phyloP scores from a whole-genome alignment of 2,797 vertebrate species.

The Tinamus major region DNA sequence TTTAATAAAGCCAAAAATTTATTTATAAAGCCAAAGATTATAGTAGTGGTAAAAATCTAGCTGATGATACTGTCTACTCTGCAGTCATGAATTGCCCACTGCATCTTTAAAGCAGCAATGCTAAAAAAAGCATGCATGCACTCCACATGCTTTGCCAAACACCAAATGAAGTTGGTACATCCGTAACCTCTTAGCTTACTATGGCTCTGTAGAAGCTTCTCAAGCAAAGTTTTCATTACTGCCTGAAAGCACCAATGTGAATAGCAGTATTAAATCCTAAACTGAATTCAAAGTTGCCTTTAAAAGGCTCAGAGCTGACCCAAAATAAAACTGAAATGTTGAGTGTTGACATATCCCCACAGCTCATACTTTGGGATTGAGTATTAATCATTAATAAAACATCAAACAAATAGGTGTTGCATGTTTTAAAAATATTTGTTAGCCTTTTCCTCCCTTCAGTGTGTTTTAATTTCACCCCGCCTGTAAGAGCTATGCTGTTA shows the following conservation, averaged over 20 bases:
- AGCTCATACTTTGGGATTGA: not conserved
- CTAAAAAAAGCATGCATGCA: not conserved
- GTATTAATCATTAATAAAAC: not conserved
- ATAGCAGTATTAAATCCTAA: not conserved
- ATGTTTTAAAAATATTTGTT: not conserved
- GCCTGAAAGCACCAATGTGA: not conserved
- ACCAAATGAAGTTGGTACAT: not conserved
- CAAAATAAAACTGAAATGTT: not conserved
- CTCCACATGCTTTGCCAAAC: not conserved
- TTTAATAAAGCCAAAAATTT: too few relatives aligned
- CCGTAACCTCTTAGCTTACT: not conserved
- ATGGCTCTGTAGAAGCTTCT: not conserved
- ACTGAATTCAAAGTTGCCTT: not conserved
- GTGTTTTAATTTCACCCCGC: conserved; percentile 17
- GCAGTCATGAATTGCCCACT: not conserved
- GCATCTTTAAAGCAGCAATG: not conserved
- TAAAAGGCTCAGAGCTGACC: not conserved
- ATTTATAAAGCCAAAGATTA: too few relatives aligned
- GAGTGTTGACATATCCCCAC: not conserved
- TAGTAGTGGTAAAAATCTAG: not conserved
- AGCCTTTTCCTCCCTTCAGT: not conserved
- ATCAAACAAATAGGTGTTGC: not conserved
- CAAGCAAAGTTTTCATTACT: not conserved
- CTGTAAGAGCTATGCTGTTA: not conserved
- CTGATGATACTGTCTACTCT: not conserved